A percentile compares a stretch with the other conserved stretches of the same genome.
phyloP scores from a whole-genome alignment of 2,797 vertebrate genomes.

The Thaleichthys pacificus region DNA sequence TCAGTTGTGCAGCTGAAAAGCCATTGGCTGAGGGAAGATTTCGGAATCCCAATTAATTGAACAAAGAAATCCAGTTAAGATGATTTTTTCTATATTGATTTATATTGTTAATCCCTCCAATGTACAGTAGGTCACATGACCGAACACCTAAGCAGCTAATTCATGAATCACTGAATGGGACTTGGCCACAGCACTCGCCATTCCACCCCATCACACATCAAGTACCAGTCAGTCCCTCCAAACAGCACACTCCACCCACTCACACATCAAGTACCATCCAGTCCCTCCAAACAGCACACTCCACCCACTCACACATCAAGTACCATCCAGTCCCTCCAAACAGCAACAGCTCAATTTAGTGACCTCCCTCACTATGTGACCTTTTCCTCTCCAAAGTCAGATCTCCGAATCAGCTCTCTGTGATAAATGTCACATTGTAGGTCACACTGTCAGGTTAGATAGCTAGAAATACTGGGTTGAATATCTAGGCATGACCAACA shows the following conservation, averaged over 20 bases:
- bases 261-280: background rate
- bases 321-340: background rate
- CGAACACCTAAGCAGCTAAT: constrained; percentile 53
- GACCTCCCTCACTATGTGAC: too few species aligned
- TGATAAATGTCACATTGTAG: too few species aligned
- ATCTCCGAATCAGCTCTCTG: too few species aligned
- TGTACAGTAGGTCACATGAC: constrained; percentile 55
- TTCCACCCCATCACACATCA: background rate
- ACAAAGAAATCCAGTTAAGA: constrained; percentile 18
- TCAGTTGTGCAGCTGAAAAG: constrained; percentile 11
- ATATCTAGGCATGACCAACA: too few species aligned
- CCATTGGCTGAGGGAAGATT: constrained; percentile 9
- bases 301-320: background rate
- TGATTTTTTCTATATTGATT: constrained; percentile 31
- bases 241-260: background rate
- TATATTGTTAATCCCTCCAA: constrained; percentile 46
- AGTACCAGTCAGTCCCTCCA: background rate
- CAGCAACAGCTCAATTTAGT: too few species aligned
- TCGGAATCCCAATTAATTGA: constrained; percentile 12
- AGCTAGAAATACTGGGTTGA: too few species aligned
- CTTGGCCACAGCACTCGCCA: constrained; percentile 2
- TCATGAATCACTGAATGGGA: constrained; percentile 36
- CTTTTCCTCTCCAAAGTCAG: too few species aligned
- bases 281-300: background rate
- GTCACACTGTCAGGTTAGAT: too few species aligned